A percentile compares a stretch with the other conserved stretches of the same genome.
Evolutionary conservation across 2,113 vertebrate genomes (phyloP).

Genomic region (Pardalotus punctatus): DNA sequence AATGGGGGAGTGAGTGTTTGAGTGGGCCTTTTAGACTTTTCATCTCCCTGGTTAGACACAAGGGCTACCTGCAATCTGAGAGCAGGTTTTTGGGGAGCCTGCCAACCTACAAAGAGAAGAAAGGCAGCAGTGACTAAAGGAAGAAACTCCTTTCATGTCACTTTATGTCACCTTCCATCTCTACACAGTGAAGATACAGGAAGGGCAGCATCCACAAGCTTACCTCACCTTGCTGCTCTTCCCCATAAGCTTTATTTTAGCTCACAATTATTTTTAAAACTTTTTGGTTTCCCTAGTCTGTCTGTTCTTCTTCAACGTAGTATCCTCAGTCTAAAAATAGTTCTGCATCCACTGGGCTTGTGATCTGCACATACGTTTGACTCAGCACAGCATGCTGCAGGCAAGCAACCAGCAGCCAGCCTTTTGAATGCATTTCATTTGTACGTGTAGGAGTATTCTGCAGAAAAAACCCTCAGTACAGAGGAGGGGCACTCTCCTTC

Average conservation of each 20-base stretch:
- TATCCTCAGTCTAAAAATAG: slow-evolving; percentile 54
- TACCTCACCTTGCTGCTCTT: not conserved
- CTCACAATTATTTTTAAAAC: slow-evolving; percentile 26
- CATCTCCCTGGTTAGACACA: not conserved
- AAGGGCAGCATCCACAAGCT: not conserved
- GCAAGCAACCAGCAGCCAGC: slow-evolving; percentile 32
- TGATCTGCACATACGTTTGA: slow-evolving; percentile 60
- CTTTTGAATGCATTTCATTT: not conserved
- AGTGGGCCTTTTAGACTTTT: not conserved
- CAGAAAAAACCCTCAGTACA: not conserved
- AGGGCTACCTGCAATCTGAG: not conserved
- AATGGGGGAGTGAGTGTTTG: not conserved
- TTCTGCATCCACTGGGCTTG: slow-evolving; percentile 38
- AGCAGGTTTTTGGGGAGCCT: not conserved
- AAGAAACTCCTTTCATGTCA: not conserved
- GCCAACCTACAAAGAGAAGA: not conserved
- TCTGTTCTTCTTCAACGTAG: slow-evolving; percentile 3
- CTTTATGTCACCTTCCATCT: not conserved
- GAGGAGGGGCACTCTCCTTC: not conserved
- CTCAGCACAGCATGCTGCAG: slow-evolving; percentile 56
- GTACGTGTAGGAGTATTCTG: slow-evolving; percentile 21
- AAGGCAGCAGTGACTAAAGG: not conserved
- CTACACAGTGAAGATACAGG: not conserved
- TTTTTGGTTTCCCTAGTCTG: not conserved
- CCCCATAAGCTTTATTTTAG: not conserved